phyloP scores from a whole-genome alignment of 2,797 vertebrate genomes.

The Coreius guichenoti region DNA sequence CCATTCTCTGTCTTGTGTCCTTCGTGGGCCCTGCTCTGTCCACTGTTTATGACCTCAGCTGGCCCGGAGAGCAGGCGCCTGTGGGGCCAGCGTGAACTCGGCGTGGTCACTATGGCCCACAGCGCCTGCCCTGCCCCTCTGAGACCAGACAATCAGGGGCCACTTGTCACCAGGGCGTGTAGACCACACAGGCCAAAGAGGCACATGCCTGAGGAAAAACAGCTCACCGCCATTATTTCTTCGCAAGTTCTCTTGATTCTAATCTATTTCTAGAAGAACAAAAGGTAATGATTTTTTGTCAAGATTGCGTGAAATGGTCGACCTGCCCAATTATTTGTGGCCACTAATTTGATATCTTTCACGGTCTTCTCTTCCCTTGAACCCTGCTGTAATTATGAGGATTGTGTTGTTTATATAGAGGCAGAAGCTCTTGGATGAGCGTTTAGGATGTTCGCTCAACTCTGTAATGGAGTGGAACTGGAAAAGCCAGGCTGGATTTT shows the following conservation, averaged over 20 bases:
- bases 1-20: constrained; percentile 47
- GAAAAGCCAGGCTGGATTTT: constrained; percentile 55
- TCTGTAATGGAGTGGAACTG: constrained; percentile 56
- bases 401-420: constrained; percentile 56
- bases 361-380: constrained; percentile 18
- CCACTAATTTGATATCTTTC: constrained; percentile 1
- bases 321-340: background rate
- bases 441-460: constrained; percentile 41
- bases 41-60: constrained; percentile 67
- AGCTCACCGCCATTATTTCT: constrained; percentile 49
- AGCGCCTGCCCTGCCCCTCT: constrained; percentile 55
- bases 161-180: constrained; percentile 46
- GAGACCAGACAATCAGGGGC: constrained; percentile 64
- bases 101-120: constrained; percentile 53
- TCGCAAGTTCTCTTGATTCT: constrained; percentile 29
- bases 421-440: constrained; percentile 52
- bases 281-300: constrained; percentile 32
- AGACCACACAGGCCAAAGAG: constrained; percentile 35
- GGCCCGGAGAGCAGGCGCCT: constrained; percentile 74
- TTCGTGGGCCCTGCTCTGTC: constrained; percentile 43
- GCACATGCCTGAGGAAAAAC: constrained; percentile 50
- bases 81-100: constrained; percentile 67
- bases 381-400: constrained; percentile 53
- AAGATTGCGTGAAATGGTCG: background rate
- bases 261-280: background rate